phyloP scores from a whole-genome alignment of 2,797 vertebrate species.

The Malacoraja senta region DNA sequence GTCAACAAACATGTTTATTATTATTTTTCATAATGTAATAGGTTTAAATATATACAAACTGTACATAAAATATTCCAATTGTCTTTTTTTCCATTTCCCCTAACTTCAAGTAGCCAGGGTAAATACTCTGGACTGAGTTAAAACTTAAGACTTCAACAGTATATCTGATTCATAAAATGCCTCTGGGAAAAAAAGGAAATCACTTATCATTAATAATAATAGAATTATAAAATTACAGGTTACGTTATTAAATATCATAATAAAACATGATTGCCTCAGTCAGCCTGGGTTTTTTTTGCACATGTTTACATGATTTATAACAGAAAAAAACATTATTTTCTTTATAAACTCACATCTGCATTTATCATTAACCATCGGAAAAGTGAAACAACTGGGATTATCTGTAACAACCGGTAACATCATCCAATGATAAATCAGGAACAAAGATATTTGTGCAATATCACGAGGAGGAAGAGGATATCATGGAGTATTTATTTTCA shows the following conservation, averaged over 20 bases:
- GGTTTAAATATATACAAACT: conserved; percentile 33
- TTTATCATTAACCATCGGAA: neutral
- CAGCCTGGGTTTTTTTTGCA: neutral
- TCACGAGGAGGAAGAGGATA: neutral
- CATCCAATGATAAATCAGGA: neutral
- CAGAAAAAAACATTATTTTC: neutral
- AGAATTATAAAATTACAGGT: conserved; percentile 16
- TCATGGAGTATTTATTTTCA: neutral
- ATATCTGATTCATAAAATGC: neutral
- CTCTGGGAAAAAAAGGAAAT: neutral
- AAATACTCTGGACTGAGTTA: neutral
- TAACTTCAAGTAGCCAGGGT: neutral
- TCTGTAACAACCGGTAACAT: neutral
- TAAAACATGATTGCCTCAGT: neutral
- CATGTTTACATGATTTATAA: neutral
- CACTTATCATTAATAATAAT: neutral
- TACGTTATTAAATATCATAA: conserved; percentile 8
- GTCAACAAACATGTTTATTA: neutral
- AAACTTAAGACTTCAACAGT: neutral
- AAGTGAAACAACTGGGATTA: neutral
- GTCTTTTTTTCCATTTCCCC: neutral
- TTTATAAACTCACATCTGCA: neutral
- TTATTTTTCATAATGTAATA: neutral
- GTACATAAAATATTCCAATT: conserved; percentile 11
- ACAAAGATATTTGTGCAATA: neutral